A percentile compares a stretch with the other conserved stretches of the same genome.
Conservation (phyloP, 2,113 vertebrate genomes). For the Sceloporus undulatus region DNA sequence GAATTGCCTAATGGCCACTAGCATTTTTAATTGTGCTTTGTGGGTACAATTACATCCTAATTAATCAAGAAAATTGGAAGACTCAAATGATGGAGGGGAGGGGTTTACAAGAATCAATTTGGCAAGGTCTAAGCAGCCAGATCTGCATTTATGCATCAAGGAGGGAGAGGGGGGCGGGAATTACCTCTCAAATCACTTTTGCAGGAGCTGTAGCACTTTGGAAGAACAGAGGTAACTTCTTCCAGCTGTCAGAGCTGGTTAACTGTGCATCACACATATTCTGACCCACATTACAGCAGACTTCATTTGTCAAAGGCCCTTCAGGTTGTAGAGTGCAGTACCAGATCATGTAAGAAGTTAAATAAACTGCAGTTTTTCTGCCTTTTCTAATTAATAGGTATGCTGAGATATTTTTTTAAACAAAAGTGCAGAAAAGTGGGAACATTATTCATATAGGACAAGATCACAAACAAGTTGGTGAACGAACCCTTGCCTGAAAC, state of each 20-base stretch:
- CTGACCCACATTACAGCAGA: background rate
- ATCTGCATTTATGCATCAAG: background rate
- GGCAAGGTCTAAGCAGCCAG: background rate
- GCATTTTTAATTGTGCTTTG: conserved; percentile 4
- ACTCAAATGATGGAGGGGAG: background rate
- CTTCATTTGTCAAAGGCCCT: background rate
- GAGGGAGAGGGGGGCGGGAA: background rate
- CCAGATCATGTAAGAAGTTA: background rate
- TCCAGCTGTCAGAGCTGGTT: background rate
- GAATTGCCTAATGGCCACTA: conserved; percentile 24
- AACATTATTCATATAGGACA: too few relatives aligned
- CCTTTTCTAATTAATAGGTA: too few relatives aligned
- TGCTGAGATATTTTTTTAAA: too few relatives aligned
- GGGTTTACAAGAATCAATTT: conserved; percentile 3
- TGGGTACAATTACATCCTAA: conserved; percentile 23
- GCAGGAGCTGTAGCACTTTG: background rate
- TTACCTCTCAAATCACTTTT: background rate
- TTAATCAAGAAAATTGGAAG: conserved; percentile 37
- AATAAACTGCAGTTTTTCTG: too few relatives aligned
- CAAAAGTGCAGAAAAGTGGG: too few relatives aligned
- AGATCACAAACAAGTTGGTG: too few relatives aligned
- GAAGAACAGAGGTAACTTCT: background rate
- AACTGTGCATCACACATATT: fast-evolving
- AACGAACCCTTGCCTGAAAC: too few relatives aligned
- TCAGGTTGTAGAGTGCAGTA: background rate